Evolutionary conservation across 2,113 vertebrate genomes (phyloP), one percentile per base, ranked within the genome.

Genomic region (Archocentrus centrarchus): DNA sequence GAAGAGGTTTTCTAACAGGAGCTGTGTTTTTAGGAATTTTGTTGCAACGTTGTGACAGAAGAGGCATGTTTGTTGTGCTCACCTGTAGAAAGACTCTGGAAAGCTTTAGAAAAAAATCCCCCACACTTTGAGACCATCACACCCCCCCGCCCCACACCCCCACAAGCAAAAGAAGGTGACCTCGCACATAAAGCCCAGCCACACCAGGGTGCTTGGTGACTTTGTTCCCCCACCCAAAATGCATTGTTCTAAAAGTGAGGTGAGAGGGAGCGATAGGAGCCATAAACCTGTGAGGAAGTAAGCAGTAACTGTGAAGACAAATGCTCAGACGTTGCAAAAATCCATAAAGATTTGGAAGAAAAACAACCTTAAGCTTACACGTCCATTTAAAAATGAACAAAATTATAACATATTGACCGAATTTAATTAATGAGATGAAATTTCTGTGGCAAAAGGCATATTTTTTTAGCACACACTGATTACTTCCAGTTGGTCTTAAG

Each of bases 131-230:
- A 47, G 76, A 27, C 30, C 62, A 78, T 82, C 61, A 75, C 75
- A 81, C 86, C 88, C 77, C 91, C 91, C 92, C 90, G n/a, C n/a
- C n/a, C n/a, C n/a, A n/a, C n/a, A n/a, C n/a, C n/a, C n/a, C n/a
- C n/a, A n/a, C 86, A 87, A 68, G 24, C 8, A 55, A 59, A 86
- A 85, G 37, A 92, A 91, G 90, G 89, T 94, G 91, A 94, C 89
- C 90, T 89, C 85, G 82, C 84, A 93, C 89, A 88, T 91, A 50
- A 89, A 68, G 75, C 27, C 47, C 27, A 75, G 39, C 75, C 15
- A 75, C 61, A 81, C 83, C 39, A 37, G n/a, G 3, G 61, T 89
- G 88, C 87, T 61, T 58, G 41, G 83, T 92, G 91, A 92, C 70
- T 39, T 63, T 59, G 22, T 3, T 39, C 82, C 77, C 77, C 35